These are phyloP conservation scores for Tetramorium bicarinatum DNA, from an alignment of 2,888 invertebrate species.

Conservation along the genomic window DNA sequence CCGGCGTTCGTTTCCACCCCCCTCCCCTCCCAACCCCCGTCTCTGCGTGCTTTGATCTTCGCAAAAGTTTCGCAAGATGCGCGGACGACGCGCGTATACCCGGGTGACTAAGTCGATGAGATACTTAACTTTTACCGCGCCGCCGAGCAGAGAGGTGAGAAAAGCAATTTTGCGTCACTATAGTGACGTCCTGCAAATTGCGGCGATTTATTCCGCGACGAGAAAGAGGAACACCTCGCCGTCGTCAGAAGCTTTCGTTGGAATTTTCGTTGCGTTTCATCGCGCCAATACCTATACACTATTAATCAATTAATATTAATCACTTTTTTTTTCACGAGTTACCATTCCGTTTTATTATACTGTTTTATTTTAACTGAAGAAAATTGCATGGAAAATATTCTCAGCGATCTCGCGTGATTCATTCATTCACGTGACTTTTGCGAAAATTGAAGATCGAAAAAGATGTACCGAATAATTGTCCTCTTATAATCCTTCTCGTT, in stretches of 20 bases:
- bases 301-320: conserved; percentile 43
- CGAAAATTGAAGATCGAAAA: background rate
- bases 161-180: conserved; percentile 54
- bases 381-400: background rate
- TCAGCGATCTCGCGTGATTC: background rate
- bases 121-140: conserved; percentile 59
- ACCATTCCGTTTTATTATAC: background rate
- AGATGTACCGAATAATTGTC: background rate
- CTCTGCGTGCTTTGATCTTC: conserved; percentile 57
- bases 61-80: conserved; percentile 51
- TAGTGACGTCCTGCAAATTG: conserved; percentile 54
- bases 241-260: background rate
- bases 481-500: background rate
- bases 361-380: background rate
- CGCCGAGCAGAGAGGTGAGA: conserved; percentile 46
- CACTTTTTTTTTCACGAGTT: background rate
- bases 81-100: conserved; percentile 32
- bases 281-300: background rate
- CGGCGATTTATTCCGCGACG: conserved; percentile 45
- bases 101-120: conserved; percentile 56
- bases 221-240: background rate
- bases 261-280: conserved; percentile 32
- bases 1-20: conserved; percentile 27
- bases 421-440: background rate
- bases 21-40: background rate